These are phyloP conservation scores for Stenichneumon culpator DNA, from an alignment of 2,888 invertebrate genomes.

Conservation along the genomic window DNA sequence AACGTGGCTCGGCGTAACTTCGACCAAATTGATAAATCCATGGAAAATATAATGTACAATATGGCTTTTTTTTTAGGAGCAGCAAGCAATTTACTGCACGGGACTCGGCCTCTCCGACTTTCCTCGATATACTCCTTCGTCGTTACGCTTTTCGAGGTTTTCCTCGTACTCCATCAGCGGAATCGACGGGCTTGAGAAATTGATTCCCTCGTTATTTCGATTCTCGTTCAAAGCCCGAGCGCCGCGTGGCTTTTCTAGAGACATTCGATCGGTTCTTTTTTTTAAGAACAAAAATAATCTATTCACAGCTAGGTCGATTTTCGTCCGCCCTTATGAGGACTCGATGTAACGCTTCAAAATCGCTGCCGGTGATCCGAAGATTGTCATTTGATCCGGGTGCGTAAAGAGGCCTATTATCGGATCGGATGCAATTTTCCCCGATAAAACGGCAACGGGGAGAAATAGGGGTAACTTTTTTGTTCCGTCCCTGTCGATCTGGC, in stretches of 20 bases:
- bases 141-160: slow-evolving; percentile 53
- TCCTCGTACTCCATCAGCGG: slow-evolving; percentile 15
- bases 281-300: background rate
- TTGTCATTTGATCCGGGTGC: no score
- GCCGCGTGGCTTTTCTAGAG: background rate
- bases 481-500: slow-evolving; percentile 3
- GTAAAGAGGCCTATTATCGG: no score
- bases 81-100: slow-evolving; percentile 47
- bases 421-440: no score
- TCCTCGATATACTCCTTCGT: slow-evolving; percentile 50
- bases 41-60: slow-evolving; percentile 55
- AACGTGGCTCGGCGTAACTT: slow-evolving; percentile 5
- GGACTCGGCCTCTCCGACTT: background rate
- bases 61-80: slow-evolving; percentile 39
- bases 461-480: background rate
- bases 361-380: no score
- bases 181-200: slow-evolving; percentile 45
- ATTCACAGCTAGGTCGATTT: no score
- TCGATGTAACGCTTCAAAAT: no score
- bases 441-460: background rate
- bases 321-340: no score
- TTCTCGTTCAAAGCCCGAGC: slow-evolving; percentile 40
- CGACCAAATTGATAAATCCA: slow-evolving; percentile 55
- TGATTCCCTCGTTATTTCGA: slow-evolving; percentile 20
- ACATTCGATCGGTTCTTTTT: slow-evolving; percentile 12